Base-by-base conservation (phyloP, 2,113 vertebrate species). In the Podarcis raffonei region DNA sequence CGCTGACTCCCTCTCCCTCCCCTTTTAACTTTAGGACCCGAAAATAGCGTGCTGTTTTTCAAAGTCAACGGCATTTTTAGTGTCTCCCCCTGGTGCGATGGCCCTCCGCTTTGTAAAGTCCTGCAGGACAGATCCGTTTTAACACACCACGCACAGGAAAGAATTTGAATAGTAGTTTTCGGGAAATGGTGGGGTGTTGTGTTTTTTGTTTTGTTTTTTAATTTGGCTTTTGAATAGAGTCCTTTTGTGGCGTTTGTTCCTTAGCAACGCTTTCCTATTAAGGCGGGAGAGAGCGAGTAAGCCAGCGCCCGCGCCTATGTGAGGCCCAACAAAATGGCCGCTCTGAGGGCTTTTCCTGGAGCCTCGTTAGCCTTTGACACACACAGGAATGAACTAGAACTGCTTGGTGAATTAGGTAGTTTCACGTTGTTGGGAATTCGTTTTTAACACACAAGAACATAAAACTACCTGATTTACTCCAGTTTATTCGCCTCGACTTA, bases 381-480 rank as follows among this genome's bases (percentile, higher is more conserved):
- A 48, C 95, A 93, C 86, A 85, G 87, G 94, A 93, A 89, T 30
- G 94, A 92, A 91, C 91, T 89, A 91, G 95, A 95, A 95, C 97
- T 98, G 97, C 93, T 96, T 93, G 95, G 97, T 97, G 97, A 96
- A 96, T 97, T 97, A 98, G 97, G 97, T 98, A 98, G 98, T 98
- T 98, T 98, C 97, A 96, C 97, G 98, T 98, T 98, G 98, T 98
- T 98, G 97, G 97, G 97, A 96, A 97, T 96, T 91, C 95, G 86
- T 90, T 95, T 97, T 96, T 93, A 96, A 96, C 15, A 96, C 96
- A 94, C 97, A 98, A 97, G 96, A 94, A 98, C 97, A 96, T 97
- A 94, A 96, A 97, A 98, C 98, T 97, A 96, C 97, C 97, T 95
- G 97, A 96, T 96, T 97, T 97, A 98, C 96, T 95, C 95, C 97